phyloP scores from a whole-genome alignment of 2,888 invertebrate species.

The Limnephilus marmoratus region DNA sequence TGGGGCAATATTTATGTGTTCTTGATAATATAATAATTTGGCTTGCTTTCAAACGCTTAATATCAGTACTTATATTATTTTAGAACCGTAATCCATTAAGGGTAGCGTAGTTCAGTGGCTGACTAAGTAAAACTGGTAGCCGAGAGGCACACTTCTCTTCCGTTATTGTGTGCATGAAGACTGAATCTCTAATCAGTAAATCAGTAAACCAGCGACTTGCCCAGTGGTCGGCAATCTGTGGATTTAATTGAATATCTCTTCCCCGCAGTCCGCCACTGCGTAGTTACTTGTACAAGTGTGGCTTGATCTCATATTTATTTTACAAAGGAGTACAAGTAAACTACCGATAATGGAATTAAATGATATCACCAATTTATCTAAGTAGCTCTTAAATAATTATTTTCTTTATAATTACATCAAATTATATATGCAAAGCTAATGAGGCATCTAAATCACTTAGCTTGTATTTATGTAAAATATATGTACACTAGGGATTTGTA shows the following conservation, averaged over 20 bases:
- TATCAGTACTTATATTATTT: not conserved
- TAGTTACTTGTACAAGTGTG: not conserved
- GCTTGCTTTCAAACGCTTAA: not conserved
- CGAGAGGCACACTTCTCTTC: not conserved
- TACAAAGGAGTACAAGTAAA: conserved; percentile 2
- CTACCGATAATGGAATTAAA: not conserved
- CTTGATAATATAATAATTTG: not conserved
- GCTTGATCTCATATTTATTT: conserved; percentile 2
- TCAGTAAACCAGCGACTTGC: not conserved
- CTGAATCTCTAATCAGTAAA: not conserved
- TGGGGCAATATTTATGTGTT: not conserved
- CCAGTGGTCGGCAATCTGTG: not conserved
- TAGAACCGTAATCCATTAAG: not conserved
- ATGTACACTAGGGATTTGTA: not conserved
- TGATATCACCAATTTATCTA: not conserved
- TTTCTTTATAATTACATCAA: not conserved
- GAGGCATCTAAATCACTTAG: not conserved
- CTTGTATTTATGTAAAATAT: not conserved
- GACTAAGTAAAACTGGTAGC: not conserved
- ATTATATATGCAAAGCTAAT: not conserved
- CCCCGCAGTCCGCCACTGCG: not conserved
- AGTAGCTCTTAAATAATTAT: not conserved
- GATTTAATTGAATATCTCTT: not conserved
- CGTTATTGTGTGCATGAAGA: not conserved
- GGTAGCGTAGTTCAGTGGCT: not conserved